Base-by-base conservation (phyloP, 2,797 vertebrate genomes). In the Cercopithecus mitis region DNA sequence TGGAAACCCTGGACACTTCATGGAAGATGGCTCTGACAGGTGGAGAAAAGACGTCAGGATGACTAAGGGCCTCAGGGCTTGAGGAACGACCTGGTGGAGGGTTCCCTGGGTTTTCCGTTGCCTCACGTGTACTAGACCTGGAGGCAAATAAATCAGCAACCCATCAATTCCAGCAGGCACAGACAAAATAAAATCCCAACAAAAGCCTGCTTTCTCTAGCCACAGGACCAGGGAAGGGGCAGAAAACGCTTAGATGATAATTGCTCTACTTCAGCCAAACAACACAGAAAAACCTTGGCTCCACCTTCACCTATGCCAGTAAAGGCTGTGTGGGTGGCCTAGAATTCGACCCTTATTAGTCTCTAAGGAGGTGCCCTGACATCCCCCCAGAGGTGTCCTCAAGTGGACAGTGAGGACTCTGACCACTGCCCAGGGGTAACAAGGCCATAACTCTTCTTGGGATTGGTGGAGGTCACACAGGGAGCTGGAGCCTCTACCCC, bases 31-130 rank as follows among this genome's bases (percentile, higher is more conserved):
- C 12, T 43, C 24, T 57, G 39, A 19, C 11, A 30, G 9, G 25
- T 1, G 33, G n/a, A 5, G 77, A 52, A 70, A 39, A 22, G 14
- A 33, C 17, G 75, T 15, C 9, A 11, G 73, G 45, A 39, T n/a
- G 22, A 45, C 41, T 15, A 12, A 55, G 33, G 47, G 57, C 33
- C 10, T 47, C 2, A 9, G 64, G 70, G 19, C 24, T 45, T 10
- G 13, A n/a, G 84, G 22, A 70, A 9, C 0, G 1, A 39, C 24
- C 8, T 10, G 0, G 52, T 5, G 4, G 30, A 47, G 7, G 25
- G n/a, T 14, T 25, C 22, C 11, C 7, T 1, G 24, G 61, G 25
- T 39, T 67, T 57, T 50, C 50, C 57, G n/a, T 47, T 50, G 45
- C 24, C 27, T 95, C 14, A 0, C 1, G 0, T 3, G 2, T 20